These are phyloP conservation scores for Agapetus fuscipes DNA, from an alignment of 2,888 invertebrate species.

Conservation along the genomic window DNA sequence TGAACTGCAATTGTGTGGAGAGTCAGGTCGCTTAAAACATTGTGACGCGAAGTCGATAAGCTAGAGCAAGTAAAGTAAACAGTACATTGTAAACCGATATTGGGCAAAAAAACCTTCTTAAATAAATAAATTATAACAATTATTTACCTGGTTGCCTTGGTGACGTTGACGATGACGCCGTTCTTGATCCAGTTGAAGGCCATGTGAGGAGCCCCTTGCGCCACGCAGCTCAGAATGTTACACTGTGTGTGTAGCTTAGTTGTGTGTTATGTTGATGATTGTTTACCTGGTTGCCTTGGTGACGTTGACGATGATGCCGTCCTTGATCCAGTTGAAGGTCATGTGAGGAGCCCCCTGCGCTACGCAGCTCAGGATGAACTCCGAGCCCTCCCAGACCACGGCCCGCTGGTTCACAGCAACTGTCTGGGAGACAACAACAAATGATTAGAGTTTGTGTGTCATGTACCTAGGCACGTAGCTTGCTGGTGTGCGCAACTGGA, in stretches of 20 bases:
- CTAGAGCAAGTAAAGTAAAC: too few relatives aligned
- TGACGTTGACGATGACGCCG: conserved; percentile 62
- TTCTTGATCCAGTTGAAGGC: conserved; percentile 78
- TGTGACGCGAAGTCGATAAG: too few relatives aligned
- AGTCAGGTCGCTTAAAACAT: too few relatives aligned
- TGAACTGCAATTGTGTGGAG: too few relatives aligned
- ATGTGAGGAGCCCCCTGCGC: conserved; percentile 69
- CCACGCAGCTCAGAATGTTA: conserved; percentile 65
- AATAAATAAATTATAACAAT: too few relatives aligned
- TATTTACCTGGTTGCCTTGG: conserved; percentile 66
- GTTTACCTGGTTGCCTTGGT: conserved; percentile 61
- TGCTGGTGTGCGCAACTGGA: too few relatives aligned
- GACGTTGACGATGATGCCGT: conserved; percentile 64
- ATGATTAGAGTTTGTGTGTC: too few relatives aligned
- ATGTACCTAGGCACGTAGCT: too few relatives aligned
- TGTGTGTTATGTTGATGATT: too few relatives aligned
- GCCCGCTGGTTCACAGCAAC: conserved; percentile 42
- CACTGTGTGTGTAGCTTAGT: too few relatives aligned
- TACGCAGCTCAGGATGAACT: conserved; percentile 67
- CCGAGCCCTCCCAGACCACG: conserved; percentile 59
- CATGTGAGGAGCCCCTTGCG: conserved; percentile 65
- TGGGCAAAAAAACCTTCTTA: too few relatives aligned
- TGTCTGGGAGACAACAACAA: conserved; percentile 32
- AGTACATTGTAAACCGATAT: too few relatives aligned
- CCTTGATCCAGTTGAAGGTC: conserved; percentile 74